Base-by-base conservation (phyloP, 2,113 vertebrate genomes). In the Strigops habroptila region DNA sequence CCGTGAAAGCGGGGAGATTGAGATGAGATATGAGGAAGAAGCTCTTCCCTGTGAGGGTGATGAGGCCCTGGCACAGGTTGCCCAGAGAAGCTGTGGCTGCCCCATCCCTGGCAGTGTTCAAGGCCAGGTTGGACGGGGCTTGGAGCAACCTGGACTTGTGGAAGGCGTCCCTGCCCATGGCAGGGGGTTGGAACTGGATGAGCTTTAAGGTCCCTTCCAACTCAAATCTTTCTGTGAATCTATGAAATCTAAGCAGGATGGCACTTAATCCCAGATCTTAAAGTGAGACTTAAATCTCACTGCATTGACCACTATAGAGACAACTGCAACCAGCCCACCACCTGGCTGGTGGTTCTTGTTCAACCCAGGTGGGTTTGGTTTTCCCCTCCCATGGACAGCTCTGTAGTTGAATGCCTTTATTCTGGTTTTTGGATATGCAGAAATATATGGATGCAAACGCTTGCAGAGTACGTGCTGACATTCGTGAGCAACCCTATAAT, bases 331-430 rank as follows among this genome's bases (percentile, higher is more conserved):
- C 76, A 41, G 25, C 48, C 53, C 27, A 7, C n/a, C 7, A 18
- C 31, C 28, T 24, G n/a, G 39, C 14, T 30, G 14, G 5, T 49
- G 75, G 55, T 11, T 44, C 49, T 86, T 28, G 28, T 25, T 33
- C n/a, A 43, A 2, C 46, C 27, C 46, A 19, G 0, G 1, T 8
- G 33, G 64, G 43, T 39, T 64, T 10, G 9, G 31, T 23, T 74
- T 77, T 75, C 28, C 10, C 24, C 5, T 46, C 49, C 48, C 1
- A 0, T 44, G 41, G 28, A 6, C 0, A 8, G 57, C 55, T 63
- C 23, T 2, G 2, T 53, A 37, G 28, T 10, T 52, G 49, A 64
- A n/a, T 64, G 63, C 37, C n/a, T 64, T 17, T 52, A 46, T 53
- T 63, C 64, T 69, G 27, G 7, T 17, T 43, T 55, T 55, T 74